A percentile compares a stretch with the other conserved stretches of the same genome.
Conservation (phyloP, 92 coral and sea anemone genomes). For the Siderastrea siderea region DNA sequence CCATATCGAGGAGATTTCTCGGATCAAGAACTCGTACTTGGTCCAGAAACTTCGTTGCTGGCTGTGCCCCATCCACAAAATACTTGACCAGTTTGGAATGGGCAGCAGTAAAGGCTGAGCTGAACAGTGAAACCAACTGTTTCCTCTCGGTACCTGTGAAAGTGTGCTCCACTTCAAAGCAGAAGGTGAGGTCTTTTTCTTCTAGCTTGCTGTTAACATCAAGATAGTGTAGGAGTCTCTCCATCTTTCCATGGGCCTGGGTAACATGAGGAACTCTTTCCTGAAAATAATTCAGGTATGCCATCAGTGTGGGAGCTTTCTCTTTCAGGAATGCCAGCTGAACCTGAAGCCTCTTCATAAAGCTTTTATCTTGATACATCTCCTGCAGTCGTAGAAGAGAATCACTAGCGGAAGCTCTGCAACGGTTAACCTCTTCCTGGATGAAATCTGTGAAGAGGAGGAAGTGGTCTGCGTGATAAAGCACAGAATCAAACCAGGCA, state of each 20-base stretch:
- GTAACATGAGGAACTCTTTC: constrained; percentile 60
- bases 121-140: constrained; percentile 41
- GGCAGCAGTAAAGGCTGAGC: not conserved
- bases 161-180: constrained; percentile 33
- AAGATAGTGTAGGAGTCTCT: constrained; percentile 49
- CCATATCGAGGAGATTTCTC: constrained; percentile 20
- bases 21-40: constrained; percentile 62
- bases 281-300: constrained; percentile 57
- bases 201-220: constrained; percentile 23
- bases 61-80: not conserved
- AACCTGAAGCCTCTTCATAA: constrained; percentile 57
- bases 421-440: constrained; percentile 22
- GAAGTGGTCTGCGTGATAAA: constrained; percentile 43
- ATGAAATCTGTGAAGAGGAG: constrained; percentile 28
- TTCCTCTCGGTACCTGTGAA: constrained; percentile 39
- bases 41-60: constrained; percentile 42
- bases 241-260: constrained; percentile 49
- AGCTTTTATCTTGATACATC: constrained; percentile 57
- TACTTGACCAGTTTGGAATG: not conserved
- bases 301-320: constrained; percentile 62
- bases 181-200: constrained; percentile 47
- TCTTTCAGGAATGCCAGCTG: constrained; percentile 55
- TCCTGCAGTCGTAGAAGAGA: constrained; percentile 52
- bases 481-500: not conserved
- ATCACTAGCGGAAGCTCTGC: constrained; percentile 16